Percentiles rank a stretch among this genome's conserved stretches.
Conservation (phyloP, 2,888 invertebrate genomes). For the Neria commutata region DNA sequence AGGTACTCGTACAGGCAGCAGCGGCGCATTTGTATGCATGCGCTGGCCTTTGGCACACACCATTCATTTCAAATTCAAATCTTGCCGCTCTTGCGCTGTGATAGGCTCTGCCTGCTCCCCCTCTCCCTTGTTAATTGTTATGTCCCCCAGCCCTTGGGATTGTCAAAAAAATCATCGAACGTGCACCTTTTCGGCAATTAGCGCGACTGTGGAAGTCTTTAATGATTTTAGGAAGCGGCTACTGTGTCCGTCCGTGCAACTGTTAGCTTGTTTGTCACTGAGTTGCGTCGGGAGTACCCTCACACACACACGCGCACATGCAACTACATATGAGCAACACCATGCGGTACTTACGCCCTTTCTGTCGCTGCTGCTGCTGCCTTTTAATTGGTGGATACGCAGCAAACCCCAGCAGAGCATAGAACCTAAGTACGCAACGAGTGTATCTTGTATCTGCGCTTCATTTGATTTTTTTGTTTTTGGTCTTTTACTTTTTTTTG, state of each 20-base stretch:
- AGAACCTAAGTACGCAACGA: no score
- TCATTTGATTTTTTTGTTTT: slow-evolving; percentile 27
- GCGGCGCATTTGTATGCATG: slow-evolving; percentile 23
- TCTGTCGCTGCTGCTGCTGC: no score
- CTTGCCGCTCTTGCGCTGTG: slow-evolving; percentile 10
- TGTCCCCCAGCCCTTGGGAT: slow-evolving; percentile 36
- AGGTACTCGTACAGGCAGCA: no score
- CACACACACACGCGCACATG: neutral
- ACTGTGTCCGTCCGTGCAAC: slow-evolving; percentile 24
- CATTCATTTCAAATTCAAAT: slow-evolving; percentile 43
- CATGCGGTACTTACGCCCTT: slow-evolving; percentile 27
- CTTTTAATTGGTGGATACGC: slow-evolving; percentile 21
- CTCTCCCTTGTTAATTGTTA: slow-evolving; percentile 39
- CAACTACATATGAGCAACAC: slow-evolving; percentile 26
- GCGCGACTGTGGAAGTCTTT: slow-evolving; percentile 13
- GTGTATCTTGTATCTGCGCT: slow-evolving; percentile 29
- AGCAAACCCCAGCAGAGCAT: neutral
- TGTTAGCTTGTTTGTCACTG: slow-evolving; percentile 18
- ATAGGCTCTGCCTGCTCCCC: neutral
- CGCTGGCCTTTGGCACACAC: slow-evolving; percentile 41
- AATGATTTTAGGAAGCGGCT: slow-evolving; percentile 27
- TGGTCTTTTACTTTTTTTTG: slow-evolving; percentile 11
- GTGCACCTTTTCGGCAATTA: slow-evolving; percentile 54
- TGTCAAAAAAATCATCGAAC: slow-evolving; percentile 43
- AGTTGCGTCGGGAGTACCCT: slow-evolving; percentile 15